Percentiles rank a stretch among this genome's conserved stretches.
These are phyloP conservation scores for Ophonus ardosiacus DNA, from an alignment of 2,888 invertebrate genomes.

Conservation along the genomic window DNA sequence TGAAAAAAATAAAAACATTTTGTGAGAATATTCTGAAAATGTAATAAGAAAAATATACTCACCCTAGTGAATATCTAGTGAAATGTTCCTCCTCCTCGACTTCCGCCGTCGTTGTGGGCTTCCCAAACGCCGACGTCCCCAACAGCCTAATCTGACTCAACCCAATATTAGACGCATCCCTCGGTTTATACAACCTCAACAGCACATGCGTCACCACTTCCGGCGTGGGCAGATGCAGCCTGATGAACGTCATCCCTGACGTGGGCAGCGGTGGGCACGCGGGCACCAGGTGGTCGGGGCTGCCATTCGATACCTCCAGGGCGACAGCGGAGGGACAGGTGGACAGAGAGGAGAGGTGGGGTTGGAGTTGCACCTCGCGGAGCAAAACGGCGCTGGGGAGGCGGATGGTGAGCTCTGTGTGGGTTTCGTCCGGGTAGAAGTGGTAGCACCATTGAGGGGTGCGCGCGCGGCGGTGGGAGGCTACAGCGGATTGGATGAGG, in stretches of 20 bases:
- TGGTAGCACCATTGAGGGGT: slow-evolving; percentile 98
- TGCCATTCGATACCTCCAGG: slow-evolving; percentile 89
- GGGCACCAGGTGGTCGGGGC: slow-evolving; percentile 86
- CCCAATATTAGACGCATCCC: slow-evolving; percentile 93
- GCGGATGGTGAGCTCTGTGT: slow-evolving; percentile 91
- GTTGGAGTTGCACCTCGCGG: slow-evolving; percentile 92
- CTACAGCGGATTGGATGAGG: slow-evolving; percentile 87
- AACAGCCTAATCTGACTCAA: slow-evolving; percentile 91
- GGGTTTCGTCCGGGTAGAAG: slow-evolving; percentile 93
- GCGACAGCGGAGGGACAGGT: slow-evolving; percentile 94
- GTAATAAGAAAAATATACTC: too few species aligned
- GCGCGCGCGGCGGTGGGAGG: slow-evolving; percentile 90
- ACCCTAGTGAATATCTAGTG: slow-evolving; percentile 81
- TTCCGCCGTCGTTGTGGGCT: slow-evolving; percentile 73
- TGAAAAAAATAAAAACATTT: too few species aligned
- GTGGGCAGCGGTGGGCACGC: slow-evolving; percentile 92
- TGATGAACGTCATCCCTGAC: slow-evolving; percentile 91
- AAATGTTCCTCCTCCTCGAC: slow-evolving; percentile 78
- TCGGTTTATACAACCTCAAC: slow-evolving; percentile 86
- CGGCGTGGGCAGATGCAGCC: slow-evolving; percentile 88
- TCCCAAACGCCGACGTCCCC: slow-evolving; percentile 89
- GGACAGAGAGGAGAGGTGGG: slow-evolving; percentile 89
- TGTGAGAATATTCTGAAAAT: too few species aligned
- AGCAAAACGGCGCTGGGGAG: slow-evolving; percentile 93
- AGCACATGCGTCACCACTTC: slow-evolving; percentile 92